Percentiles rank a stretch among this genome's conserved stretches.
phyloP scores from a whole-genome alignment of 2,113 vertebrate species.

The Brachyhypopomus gauderio region DNA sequence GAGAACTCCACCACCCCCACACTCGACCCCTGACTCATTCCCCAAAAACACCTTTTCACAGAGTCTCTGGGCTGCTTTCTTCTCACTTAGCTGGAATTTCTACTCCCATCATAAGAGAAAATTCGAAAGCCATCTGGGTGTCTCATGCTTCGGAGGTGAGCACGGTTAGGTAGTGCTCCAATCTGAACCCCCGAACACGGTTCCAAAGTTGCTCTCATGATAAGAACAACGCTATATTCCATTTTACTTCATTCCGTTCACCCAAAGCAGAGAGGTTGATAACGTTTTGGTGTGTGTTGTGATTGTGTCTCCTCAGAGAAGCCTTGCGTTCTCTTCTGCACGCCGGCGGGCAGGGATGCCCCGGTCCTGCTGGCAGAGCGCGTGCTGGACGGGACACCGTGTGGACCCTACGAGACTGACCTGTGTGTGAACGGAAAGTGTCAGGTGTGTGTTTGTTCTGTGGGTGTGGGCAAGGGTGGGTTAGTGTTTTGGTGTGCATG shows the following conservation, averaged over 20 bases:
- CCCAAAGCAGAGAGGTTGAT: not conserved
- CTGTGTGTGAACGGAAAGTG: slow-evolving; percentile 94
- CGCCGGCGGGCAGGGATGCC: slow-evolving; percentile 82
- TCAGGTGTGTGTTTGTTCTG: slow-evolving; percentile 73
- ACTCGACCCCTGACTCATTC: not conserved
- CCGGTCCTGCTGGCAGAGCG: slow-evolving; percentile 85
- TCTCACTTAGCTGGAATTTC: no score
- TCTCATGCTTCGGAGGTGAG: no score
- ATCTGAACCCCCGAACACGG: no score
- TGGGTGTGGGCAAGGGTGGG: no score
- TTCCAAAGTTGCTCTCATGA: no score
- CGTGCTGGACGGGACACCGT: slow-evolving; percentile 93
- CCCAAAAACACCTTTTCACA: not conserved
- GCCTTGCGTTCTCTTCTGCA: slow-evolving; percentile 90
- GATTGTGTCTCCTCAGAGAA: slow-evolving; percentile 80
- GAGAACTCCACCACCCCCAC: not conserved
- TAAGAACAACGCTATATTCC: not conserved
- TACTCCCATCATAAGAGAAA: no score
- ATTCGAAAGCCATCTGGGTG: no score
- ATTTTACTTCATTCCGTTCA: not conserved
- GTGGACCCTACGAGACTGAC: slow-evolving; percentile 91
- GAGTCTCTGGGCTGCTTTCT: no score
- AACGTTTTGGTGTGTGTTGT: slow-evolving; percentile 18
- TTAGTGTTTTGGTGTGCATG: no score
- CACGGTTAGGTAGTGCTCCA: no score